phyloP scores from a whole-genome alignment of 2,113 vertebrate genomes.

The Buteo buteo region DNA sequence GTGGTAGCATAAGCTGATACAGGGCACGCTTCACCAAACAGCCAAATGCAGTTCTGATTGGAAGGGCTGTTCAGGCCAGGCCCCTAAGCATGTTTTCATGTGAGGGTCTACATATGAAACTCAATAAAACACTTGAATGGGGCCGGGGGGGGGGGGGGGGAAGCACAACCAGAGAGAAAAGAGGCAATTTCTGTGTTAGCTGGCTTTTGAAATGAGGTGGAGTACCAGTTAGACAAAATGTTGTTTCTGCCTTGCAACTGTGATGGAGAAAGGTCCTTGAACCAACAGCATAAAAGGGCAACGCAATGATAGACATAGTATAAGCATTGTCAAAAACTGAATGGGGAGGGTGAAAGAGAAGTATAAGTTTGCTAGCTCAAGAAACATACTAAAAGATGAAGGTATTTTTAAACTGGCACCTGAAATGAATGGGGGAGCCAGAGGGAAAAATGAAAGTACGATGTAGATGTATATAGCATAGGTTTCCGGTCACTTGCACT shows the following conservation, averaged over 20 bases:
- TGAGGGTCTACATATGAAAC: neutral
- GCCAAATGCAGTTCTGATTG: neutral
- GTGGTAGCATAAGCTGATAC: neutral
- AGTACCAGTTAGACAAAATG: neutral
- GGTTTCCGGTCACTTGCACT: neutral
- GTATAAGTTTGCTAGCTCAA: neutral
- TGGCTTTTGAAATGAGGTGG: neutral
- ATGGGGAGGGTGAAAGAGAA: neutral
- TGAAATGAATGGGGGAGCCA: neutral
- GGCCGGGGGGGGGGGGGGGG: too few species aligned
- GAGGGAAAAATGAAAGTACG: neutral
- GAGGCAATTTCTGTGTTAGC: neutral
- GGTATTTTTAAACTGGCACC: neutral
- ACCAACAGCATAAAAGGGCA: neutral
- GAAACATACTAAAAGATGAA: neutral
- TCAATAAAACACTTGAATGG: neutral
- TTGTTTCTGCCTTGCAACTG: neutral
- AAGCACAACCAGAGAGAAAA: neutral
- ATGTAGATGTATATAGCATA: rapidly evolving
- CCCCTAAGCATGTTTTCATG: neutral
- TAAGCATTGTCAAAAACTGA: neutral
- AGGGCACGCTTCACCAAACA: neutral
- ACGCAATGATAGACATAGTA: rapidly evolving
- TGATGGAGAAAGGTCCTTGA: neutral
- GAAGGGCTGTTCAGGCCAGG: neutral